phyloP scores from a whole-genome alignment of 2,888 invertebrate genomes.

The Diloba caeruleocephala region DNA sequence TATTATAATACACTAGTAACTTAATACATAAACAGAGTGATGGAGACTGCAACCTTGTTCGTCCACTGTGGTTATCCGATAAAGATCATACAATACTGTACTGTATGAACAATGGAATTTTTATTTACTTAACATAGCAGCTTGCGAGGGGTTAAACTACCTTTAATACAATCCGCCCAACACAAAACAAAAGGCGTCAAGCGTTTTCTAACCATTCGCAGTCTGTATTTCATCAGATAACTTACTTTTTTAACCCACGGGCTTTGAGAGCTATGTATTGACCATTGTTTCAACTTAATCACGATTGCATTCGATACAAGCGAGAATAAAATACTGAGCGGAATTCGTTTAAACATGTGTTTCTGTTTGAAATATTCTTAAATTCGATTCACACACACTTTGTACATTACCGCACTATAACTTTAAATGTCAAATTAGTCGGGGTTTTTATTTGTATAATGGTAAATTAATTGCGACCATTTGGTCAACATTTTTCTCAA shows the following conservation, averaged over 20 bases:
- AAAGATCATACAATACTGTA: slow-evolving; percentile 8
- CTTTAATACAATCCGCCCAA: slow-evolving; percentile 42
- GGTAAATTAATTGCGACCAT: slow-evolving; percentile 46
- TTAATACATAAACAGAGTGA: too few relatives aligned
- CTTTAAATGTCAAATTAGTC: slow-evolving; percentile 34
- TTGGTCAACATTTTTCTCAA: slow-evolving; percentile 52
- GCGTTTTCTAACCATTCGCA: slow-evolving; percentile 48
- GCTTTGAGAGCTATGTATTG: slow-evolving; percentile 60
- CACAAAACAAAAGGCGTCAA: slow-evolving; percentile 57
- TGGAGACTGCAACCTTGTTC: too few relatives aligned
- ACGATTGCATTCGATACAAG: slow-evolving; percentile 58
- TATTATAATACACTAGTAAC: too few relatives aligned
- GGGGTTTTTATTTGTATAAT: slow-evolving; percentile 36
- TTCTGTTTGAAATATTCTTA: slow-evolving; percentile 29
- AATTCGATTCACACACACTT: slow-evolving; percentile 23
- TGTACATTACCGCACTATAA: slow-evolving; percentile 23
- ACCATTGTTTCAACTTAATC: slow-evolving; percentile 66
- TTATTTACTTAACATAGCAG: slow-evolving; percentile 6
- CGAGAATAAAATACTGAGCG: slow-evolving; percentile 45
- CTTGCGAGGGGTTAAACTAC: slow-evolving; percentile 23
- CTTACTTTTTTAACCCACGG: slow-evolving; percentile 53
- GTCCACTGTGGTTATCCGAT: too few relatives aligned
- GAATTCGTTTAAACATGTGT: slow-evolving; percentile 24
- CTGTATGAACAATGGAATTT: slow-evolving; percentile 8
- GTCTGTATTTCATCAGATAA: slow-evolving; percentile 62